These are phyloP conservation scores for Microtus oregoni DNA, from an alignment of 2,113 vertebrate genomes.

Conservation along the genomic window DNA sequence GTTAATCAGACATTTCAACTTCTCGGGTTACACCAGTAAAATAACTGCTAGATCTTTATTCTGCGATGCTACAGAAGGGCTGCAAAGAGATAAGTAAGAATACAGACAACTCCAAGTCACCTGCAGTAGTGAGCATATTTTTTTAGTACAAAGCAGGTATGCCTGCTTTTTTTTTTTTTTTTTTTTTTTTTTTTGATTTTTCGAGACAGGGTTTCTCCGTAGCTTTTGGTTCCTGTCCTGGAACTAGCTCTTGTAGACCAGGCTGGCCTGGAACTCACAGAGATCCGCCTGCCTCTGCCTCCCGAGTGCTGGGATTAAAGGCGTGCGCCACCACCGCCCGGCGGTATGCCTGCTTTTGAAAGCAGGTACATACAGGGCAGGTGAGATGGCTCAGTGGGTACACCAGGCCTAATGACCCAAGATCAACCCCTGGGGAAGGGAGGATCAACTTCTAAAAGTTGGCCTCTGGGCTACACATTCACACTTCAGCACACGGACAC, in stretches of 20 bases:
- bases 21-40: conserved; percentile 22
- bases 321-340: too few species aligned
- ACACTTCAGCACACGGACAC: neutral
- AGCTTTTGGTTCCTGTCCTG: too few species aligned
- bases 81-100: conserved; percentile 19
- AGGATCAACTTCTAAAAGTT: neutral
- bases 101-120: conserved; percentile 12
- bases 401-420: neutral
- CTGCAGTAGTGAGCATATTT: neutral
- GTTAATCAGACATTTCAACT: conserved; percentile 46
- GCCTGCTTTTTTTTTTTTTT: neutral
- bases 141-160: neutral
- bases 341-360: neutral
- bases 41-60: neutral
- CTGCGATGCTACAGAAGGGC: too few species aligned
- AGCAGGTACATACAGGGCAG: neutral
- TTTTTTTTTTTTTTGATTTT: too few species aligned
- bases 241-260: too few species aligned
- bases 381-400: neutral
- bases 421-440: neutral
- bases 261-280: too few species aligned
- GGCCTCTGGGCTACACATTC: neutral
- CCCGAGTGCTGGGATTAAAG: too few species aligned
- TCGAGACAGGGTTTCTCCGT: too few species aligned
- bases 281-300: too few species aligned